Evolutionary conservation across 2,113 vertebrate species (phyloP), one percentile per base, ranked within the genome.

Genomic region (Sceloporus undulatus): DNA sequence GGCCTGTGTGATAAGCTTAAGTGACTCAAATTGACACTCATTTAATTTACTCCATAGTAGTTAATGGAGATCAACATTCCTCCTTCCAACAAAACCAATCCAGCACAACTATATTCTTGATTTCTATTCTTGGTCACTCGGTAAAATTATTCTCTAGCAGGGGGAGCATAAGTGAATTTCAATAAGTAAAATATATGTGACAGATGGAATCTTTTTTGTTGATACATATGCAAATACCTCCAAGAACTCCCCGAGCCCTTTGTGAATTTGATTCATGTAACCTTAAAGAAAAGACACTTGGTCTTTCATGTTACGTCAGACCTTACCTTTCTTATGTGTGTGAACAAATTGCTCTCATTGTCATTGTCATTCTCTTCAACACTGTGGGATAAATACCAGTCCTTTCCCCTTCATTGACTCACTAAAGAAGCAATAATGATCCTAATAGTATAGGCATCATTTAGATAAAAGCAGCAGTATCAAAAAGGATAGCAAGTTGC

Each of bases 271-370:
- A 70, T 78, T 68, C 10, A 8, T 62, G n/a, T 42, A 6, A 79
- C 70, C 76, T 78, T 29, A 70, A 83, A 84, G 40, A 80, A 71
- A n/a, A 62, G n/a, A 68, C 81, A 71, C 66, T 54, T 14, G 10
- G 18, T 81, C n/a, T 71, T 42, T 71, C 70, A 38, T 11, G 10
- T 14, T 25, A 66, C 9, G 27, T 29, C 25, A 71, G 34, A 27
- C 66, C 9, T 2, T 2, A 18, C 54, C n/a, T 62, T 78, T 13
- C 84, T 19, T 88, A 25, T 18, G n/a, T 48, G 48, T 6, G 1
- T 5, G 42, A 48, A n/a, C 85, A 80, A 34, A 74, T 38, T 75
- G 42, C 48, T 59, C 27, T 16, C 65, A 2, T 13, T 88, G 42
- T 62, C 9, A 14, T 10, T 79, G 5, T 8, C 9, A 21, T 6